phyloP scores from a whole-genome alignment of 2,797 vertebrate species.

The Staurois parvus region DNA sequence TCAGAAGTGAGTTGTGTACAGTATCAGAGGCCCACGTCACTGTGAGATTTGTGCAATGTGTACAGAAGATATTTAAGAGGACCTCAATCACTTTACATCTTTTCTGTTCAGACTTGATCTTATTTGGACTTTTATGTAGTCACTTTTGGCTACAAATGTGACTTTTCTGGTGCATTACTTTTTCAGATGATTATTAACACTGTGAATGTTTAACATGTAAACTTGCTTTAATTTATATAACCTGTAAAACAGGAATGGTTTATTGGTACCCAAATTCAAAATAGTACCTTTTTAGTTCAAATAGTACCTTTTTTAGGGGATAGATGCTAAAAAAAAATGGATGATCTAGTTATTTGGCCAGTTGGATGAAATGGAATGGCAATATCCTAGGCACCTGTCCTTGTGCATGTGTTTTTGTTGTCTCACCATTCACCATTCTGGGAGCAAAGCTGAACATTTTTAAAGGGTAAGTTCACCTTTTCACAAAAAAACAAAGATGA shows the following conservation, averaged over 20 bases:
- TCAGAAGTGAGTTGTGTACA: conserved; percentile 55
- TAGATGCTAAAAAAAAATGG: neutral
- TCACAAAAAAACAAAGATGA: too few relatives aligned
- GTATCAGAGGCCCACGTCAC: conserved; percentile 70
- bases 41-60: conserved; percentile 77
- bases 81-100: conserved; percentile 68
- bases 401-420: too few relatives aligned
- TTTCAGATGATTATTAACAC: conserved; percentile 3
- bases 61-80: conserved; percentile 78
- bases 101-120: conserved; percentile 22
- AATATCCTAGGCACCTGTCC: too few relatives aligned
- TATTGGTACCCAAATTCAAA: neutral
- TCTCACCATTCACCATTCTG: neutral
- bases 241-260: conserved; percentile 41
- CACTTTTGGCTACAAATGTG: neutral
- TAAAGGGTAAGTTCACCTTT: too few relatives aligned
- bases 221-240: conserved; percentile 26
- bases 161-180: conserved; percentile 21
- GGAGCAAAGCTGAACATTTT: neutral
- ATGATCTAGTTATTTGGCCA: neutral
- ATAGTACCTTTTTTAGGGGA: neutral
- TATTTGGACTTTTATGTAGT: conserved; percentile 10
- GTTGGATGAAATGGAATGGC: too few relatives aligned
- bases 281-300: neutral
- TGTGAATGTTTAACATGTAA: conserved; percentile 43